Percentiles rank a stretch among this genome's conserved stretches.
Evolutionary conservation across 2,888 invertebrate genomes (phyloP).

Genomic region (Criorhina ranunculi): DNA sequence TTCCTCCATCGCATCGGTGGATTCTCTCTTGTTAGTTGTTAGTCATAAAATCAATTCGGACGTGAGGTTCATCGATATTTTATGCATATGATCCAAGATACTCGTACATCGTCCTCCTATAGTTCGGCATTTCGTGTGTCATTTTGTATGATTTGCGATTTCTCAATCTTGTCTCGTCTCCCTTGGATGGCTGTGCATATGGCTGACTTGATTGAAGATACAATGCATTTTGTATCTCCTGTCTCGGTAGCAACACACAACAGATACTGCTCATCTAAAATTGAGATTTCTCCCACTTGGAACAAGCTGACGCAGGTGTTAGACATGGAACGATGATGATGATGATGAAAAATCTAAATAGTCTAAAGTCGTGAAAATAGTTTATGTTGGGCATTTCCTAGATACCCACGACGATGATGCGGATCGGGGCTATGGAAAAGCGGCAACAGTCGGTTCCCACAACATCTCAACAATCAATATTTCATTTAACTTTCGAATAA

Average conservation of each 20-base stretch:
- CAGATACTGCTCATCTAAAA: constrained; percentile 59
- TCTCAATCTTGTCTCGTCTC: constrained; percentile 72
- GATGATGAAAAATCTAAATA: constrained; percentile 64
- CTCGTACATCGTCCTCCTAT: constrained; percentile 16
- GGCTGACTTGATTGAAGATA: constrained; percentile 37
- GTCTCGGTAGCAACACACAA: constrained; percentile 7
- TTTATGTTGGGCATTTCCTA: constrained; percentile 61
- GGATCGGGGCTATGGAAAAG: constrained; percentile 19
- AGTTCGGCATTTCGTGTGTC: constrained; percentile 62
- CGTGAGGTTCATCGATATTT: constrained; percentile 75
- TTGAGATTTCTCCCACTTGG: constrained; percentile 59
- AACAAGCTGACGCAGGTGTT: constrained; percentile 68
- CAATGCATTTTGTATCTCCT: constrained; percentile 34
- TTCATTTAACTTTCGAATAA: constrained; percentile 72
- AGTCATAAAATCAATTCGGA: constrained; percentile 76
- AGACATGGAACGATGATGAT: constrained; percentile 30
- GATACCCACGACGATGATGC: constrained; percentile 16
- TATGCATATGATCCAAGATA: constrained; percentile 66
- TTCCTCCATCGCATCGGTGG: constrained; percentile 3
- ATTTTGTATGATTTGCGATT: constrained; percentile 76
- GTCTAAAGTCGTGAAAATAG: constrained; percentile 70
- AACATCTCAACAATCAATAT: constrained; percentile 73
- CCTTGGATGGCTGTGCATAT: constrained; percentile 14
- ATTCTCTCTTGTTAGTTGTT: constrained; percentile 66
- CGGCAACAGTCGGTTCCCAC: constrained; percentile 55